Evolutionary conservation across 2,888 invertebrate genomes (phyloP).

Genomic region (Ennomos quercinarius): DNA sequence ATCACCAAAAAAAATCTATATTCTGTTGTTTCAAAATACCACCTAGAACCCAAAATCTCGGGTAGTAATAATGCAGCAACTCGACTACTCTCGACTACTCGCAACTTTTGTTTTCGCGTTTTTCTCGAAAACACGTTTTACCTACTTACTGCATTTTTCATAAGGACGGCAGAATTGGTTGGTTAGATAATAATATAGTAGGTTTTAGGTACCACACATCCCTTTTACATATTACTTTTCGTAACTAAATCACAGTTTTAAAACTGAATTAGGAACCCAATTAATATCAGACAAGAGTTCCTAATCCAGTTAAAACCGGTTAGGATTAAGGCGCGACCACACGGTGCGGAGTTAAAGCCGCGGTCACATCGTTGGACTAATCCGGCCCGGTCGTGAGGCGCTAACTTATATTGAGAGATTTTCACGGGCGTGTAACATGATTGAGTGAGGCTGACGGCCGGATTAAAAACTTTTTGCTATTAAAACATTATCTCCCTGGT

Average conservation of each 20-base stretch:
- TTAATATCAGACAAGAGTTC: constrained; percentile 41
- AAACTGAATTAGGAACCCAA: constrained; percentile 39
- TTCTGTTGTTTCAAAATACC: too few species aligned
- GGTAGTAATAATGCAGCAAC: too few species aligned
- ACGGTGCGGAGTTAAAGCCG: constrained; percentile 37
- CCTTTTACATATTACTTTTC: too few species aligned
- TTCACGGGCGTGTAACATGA: constrained; percentile 13
- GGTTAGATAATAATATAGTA: too few species aligned
- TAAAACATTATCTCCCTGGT: neutral
- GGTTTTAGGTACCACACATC: too few species aligned
- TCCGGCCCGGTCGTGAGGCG: constrained; percentile 10
- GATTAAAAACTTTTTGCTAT: constrained; percentile 1
- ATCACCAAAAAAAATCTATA: too few species aligned
- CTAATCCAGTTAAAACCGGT: constrained; percentile 39
- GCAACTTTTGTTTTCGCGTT: too few species aligned
- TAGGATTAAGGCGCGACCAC: constrained; percentile 39
- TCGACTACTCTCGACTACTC: too few species aligned
- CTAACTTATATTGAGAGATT: constrained; percentile 26
- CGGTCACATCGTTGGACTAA: constrained; percentile 34
- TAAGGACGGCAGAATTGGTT: too few species aligned
- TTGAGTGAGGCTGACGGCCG: neutral
- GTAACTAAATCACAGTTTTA: constrained; percentile 23
- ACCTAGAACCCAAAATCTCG: too few species aligned
- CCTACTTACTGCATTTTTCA: too few species aligned
- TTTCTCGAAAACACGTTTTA: too few species aligned